Conservation (phyloP, 2,113 vertebrate species). For the Aegithalos caudatus region DNA sequence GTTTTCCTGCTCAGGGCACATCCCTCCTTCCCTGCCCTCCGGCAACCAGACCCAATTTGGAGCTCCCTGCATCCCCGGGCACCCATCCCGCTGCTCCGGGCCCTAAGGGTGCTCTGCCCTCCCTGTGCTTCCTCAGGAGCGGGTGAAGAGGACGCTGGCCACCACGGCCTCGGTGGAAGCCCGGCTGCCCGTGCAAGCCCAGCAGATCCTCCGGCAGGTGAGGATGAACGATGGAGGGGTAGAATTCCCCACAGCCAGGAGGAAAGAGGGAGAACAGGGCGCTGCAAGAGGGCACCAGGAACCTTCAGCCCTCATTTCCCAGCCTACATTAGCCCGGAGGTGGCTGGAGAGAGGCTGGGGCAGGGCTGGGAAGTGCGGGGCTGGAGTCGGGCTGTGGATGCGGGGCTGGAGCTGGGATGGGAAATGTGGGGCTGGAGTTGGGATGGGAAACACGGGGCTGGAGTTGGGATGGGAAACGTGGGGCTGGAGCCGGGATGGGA, state of each 20-base stretch:
- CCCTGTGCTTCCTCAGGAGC: neutral
- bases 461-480: no score
- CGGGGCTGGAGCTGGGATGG: neutral
- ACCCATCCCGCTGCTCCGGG: neutral
- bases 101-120: neutral
- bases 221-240: neutral
- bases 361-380: rapidly evolving
- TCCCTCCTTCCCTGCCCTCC: neutral
- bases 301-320: neutral
- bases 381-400: neutral
- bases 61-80: neutral
- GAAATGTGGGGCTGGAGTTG: rapidly evolving
- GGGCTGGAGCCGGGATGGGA: neutral
- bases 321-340: neutral
- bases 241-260: neutral
- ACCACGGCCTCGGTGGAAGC: neutral
- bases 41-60: rapidly evolving
- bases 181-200: slow-evolving; percentile 42
- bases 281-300: neutral
- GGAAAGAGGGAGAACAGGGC: rapidly evolving
- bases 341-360: neutral
- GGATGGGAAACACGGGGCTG: no score
- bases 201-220: slow-evolving; percentile 69
- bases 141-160: neutral
- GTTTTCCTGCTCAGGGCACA: neutral